These are phyloP conservation scores for Ferdinandea cuprea DNA, from an alignment of 2,888 invertebrate species.

Conservation along the genomic window DNA sequence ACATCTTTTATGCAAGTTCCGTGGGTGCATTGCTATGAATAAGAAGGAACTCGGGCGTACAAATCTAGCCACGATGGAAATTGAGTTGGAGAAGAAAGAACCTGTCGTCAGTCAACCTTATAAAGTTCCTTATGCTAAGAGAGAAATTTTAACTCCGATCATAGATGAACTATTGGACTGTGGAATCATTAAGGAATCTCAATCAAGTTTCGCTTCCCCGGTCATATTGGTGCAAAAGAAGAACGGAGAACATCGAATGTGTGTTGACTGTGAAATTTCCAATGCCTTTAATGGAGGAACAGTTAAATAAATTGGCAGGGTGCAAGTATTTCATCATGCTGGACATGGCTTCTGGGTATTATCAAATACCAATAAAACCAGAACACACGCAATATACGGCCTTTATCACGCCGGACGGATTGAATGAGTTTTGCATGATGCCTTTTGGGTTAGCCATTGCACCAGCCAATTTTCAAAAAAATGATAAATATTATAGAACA, in stretches of 20 bases:
- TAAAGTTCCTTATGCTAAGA: slow-evolving; percentile 33
- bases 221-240: slow-evolving; percentile 32
- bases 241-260: slow-evolving; percentile 20
- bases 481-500: slow-evolving; percentile 4
- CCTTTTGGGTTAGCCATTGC: slow-evolving; percentile 9
- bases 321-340: slow-evolving; percentile 14
- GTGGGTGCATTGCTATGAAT: slow-evolving; percentile 12
- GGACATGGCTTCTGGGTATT: slow-evolving; percentile 28
- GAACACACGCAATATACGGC: slow-evolving; percentile 23
- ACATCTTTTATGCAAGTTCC: slow-evolving; percentile 3
- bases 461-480: slow-evolving; percentile 27
- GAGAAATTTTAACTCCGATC: slow-evolving; percentile 10
- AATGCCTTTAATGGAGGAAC: slow-evolving; percentile 27
- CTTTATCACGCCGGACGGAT: slow-evolving; percentile 1
- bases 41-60: slow-evolving; percentile 16
- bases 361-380: slow-evolving; percentile 30
- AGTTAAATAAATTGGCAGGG: slow-evolving; percentile 19
- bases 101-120: slow-evolving; percentile 6
- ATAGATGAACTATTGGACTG: neutral
- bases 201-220: slow-evolving; percentile 22
- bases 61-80: slow-evolving; percentile 22
- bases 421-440: slow-evolving; percentile 4
- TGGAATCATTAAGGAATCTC: slow-evolving; percentile 15
- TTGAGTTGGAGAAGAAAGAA: neutral
- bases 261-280: slow-evolving; percentile 19